Evolutionary conservation across 2,797 vertebrate species (phyloP).

Genomic region (Peromyscus eremicus): DNA sequence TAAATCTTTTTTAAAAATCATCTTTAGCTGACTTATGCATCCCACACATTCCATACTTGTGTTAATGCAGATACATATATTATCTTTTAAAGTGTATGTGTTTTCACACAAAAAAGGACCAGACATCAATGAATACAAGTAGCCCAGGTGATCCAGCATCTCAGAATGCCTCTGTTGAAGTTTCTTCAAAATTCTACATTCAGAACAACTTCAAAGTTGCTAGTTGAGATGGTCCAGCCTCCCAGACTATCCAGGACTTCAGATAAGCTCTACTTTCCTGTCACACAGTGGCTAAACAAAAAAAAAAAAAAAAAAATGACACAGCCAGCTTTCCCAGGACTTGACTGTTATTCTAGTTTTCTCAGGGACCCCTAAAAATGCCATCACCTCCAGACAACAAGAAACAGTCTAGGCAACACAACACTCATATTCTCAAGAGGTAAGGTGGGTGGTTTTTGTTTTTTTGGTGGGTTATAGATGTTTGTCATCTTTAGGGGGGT

Average conservation of each 20-base stretch:
- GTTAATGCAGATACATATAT: background rate
- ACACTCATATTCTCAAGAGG: background rate
- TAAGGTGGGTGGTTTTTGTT: background rate
- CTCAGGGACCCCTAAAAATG: background rate
- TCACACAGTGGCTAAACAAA: background rate
- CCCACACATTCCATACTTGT: background rate
- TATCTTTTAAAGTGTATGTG: background rate
- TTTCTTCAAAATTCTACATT: background rate
- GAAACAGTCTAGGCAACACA: background rate
- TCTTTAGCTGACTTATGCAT: background rate
- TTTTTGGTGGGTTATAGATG: background rate
- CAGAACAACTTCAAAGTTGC: background rate
- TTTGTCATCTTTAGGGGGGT: background rate
- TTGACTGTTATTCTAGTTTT: background rate
- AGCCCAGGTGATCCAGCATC: background rate
- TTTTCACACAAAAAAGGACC: background rate
- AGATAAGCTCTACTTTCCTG: background rate
- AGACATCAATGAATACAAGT: background rate
- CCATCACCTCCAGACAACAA: background rate
- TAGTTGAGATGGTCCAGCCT: background rate
- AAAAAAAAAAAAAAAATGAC: background rate
- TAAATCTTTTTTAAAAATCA: no score
- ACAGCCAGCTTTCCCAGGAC: background rate
- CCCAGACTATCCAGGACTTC: background rate
- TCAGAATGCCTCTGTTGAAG: background rate